Conservation (phyloP, 2,113 vertebrate species). For the Lethenteron reissneri region DNA sequence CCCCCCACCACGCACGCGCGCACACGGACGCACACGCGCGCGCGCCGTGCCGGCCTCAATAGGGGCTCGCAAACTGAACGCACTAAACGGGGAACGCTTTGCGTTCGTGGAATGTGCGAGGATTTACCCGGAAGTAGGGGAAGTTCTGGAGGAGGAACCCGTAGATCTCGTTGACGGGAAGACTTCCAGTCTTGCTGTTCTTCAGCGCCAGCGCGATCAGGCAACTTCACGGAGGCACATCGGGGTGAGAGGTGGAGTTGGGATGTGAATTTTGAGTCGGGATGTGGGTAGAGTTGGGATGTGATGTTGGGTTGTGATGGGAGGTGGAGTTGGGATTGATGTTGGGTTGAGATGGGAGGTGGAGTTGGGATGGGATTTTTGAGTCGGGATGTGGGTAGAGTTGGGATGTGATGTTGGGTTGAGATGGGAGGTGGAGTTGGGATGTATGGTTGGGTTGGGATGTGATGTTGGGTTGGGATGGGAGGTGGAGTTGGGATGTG, state of each 20-base stretch:
- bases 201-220: constrained; percentile 95
- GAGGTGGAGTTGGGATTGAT: not conserved
- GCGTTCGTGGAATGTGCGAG: not conserved
- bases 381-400: too few relatives aligned
- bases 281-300: not conserved
- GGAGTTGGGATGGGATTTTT: too few relatives aligned
- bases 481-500: not conserved
- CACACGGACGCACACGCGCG: too few relatives aligned
- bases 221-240: constrained; percentile 38
- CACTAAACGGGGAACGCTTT: too few relatives aligned
- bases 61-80: too few relatives aligned
- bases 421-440: too few relatives aligned
- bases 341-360: too few relatives aligned
- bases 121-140: constrained; percentile 87
- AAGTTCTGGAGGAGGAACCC: constrained; percentile 97
- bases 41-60: too few relatives aligned
- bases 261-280: not conserved
- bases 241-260: constrained; percentile 5
- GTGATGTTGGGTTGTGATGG: constrained; percentile 11
- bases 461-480: too few relatives aligned
- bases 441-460: too few relatives aligned
- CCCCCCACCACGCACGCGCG: too few relatives aligned
- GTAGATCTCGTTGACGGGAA: constrained; percentile 97
- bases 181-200: constrained; percentile 81
- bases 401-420: too few relatives aligned